These are phyloP conservation scores for Hyles euphorbiae DNA, from an alignment of 1,140 invertebrate genomes.

Conservation along the genomic window DNA sequence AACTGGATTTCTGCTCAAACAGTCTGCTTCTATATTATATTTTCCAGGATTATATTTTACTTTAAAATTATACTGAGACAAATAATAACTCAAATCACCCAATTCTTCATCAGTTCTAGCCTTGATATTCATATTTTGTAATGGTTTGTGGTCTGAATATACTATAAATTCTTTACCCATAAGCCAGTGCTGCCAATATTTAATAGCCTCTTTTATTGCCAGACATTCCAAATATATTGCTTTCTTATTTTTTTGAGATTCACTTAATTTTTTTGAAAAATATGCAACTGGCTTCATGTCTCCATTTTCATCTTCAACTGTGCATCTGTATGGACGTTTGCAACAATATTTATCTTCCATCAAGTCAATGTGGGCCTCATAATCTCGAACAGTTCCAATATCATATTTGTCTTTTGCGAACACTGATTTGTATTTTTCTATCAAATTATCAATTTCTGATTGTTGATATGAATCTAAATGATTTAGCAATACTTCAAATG, in stretches of 20 bases:
- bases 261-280: constrained; percentile 24
- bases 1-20: not conserved
- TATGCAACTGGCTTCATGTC: constrained; percentile 15
- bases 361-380: constrained; percentile 12
- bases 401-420: constrained; percentile 16
- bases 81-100: constrained; percentile 13
- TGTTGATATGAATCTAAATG: constrained; percentile 8
- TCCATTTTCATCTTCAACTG: constrained; percentile 10
- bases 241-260: constrained; percentile 28
- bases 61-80: constrained; percentile 4
- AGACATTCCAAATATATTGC: constrained; percentile 24
- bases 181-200: constrained; percentile 12
- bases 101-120: constrained; percentile 14
- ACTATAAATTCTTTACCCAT: constrained; percentile 13
- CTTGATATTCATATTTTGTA: constrained; percentile 14
- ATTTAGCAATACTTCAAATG: constrained; percentile 1
- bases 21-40: constrained; percentile 13
- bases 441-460: constrained; percentile 9
- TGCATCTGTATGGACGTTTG: constrained; percentile 17
- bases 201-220: constrained; percentile 41
- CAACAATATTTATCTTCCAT: constrained; percentile 14
- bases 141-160: constrained; percentile 13
- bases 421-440: constrained; percentile 8
- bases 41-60: constrained; percentile 14
- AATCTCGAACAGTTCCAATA: constrained; percentile 6